Percentiles rank a stretch among this genome's conserved stretches.
Conservation (phyloP, 1,140 invertebrate species). For the Kradibia gibbosae region DNA sequence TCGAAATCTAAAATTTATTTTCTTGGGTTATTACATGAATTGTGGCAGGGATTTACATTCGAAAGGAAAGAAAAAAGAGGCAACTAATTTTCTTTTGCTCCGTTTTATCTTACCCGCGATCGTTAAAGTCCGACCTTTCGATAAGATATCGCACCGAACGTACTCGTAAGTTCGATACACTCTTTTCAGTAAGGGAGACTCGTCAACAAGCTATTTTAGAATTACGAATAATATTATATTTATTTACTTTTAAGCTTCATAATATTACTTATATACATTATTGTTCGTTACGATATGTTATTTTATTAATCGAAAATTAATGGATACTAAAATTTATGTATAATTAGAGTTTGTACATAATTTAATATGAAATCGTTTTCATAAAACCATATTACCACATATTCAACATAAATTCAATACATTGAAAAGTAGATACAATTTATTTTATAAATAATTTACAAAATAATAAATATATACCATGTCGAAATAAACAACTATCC, state of each 20-base stretch:
- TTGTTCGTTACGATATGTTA: no score
- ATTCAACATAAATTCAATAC: no score
- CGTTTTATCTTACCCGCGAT: conserved; percentile 32
- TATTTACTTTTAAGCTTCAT: not conserved
- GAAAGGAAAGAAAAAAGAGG: conserved; percentile 19
- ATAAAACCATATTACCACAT: no score
- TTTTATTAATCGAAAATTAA: no score
- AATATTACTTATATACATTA: no score
- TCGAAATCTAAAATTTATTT: not conserved
- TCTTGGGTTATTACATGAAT: not conserved
- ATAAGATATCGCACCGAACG: conserved; percentile 25
- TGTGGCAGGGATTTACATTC: not conserved
- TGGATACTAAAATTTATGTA: no score
- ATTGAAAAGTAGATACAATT: no score
- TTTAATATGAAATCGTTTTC: no score
- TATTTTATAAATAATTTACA: not conserved
- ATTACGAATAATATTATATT: not conserved
- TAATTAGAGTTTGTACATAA: no score
- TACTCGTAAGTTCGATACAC: conserved; percentile 8
- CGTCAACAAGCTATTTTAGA: conserved; percentile 18
- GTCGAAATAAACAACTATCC: no score
- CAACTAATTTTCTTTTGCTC: conserved; percentile 36
- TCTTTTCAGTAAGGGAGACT: conserved; percentile 6
- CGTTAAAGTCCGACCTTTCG: conserved; percentile 39
- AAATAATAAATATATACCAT: not conserved